A percentile compares a stretch with the other conserved stretches of the same genome.
phyloP scores from a whole-genome alignment of 92 coral and sea anemone genomes.

The Paragorgia papillata region DNA sequence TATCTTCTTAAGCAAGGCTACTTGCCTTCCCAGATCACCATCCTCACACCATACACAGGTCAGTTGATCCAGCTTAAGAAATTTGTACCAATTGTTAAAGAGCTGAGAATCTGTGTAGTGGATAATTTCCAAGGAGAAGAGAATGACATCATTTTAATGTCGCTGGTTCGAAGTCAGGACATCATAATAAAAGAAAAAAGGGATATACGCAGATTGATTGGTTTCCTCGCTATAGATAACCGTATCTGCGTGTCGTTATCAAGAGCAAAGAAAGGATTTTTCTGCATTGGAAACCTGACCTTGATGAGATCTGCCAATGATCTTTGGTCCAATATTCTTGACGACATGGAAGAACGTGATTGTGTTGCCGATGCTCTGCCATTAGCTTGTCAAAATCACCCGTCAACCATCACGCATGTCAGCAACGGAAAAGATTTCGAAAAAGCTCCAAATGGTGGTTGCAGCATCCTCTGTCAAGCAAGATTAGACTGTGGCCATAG shows the following conservation, averaged over 20 bases:
- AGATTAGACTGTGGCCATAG: constrained; percentile 79
- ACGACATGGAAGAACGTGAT: constrained; percentile 62
- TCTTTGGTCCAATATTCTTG: constrained; percentile 70
- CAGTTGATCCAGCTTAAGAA: constrained; percentile 48
- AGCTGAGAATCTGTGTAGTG: constrained; percentile 38
- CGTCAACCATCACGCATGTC: constrained; percentile 58
- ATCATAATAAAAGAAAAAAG: constrained; percentile 28
- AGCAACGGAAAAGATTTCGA: constrained; percentile 58
- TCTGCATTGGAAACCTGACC: constrained; percentile 63
- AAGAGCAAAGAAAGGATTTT: constrained; percentile 56
- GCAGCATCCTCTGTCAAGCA: constrained; percentile 61
- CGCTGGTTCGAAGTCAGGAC: constrained; percentile 52
- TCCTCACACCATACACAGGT: constrained; percentile 48
- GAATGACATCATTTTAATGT: constrained; percentile 50
- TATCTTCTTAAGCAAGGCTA: constrained; percentile 41
- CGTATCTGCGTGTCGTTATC: constrained; percentile 59
- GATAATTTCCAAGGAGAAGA: constrained; percentile 60
- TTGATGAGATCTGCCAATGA: constrained; percentile 68
- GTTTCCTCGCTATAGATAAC: constrained; percentile 52
- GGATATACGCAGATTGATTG: constrained; percentile 30
- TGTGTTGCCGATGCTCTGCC: constrained; percentile 57
- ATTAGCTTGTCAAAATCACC: constrained; percentile 72
- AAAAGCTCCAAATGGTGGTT: constrained; percentile 81
- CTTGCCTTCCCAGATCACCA: constrained; percentile 39
- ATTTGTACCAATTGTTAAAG: constrained; percentile 40